Percentiles rank a stretch among this genome's conserved stretches.
phyloP scores from a whole-genome alignment of 2,113 vertebrate species.

The Cryptoleucopteryx plumbea region DNA sequence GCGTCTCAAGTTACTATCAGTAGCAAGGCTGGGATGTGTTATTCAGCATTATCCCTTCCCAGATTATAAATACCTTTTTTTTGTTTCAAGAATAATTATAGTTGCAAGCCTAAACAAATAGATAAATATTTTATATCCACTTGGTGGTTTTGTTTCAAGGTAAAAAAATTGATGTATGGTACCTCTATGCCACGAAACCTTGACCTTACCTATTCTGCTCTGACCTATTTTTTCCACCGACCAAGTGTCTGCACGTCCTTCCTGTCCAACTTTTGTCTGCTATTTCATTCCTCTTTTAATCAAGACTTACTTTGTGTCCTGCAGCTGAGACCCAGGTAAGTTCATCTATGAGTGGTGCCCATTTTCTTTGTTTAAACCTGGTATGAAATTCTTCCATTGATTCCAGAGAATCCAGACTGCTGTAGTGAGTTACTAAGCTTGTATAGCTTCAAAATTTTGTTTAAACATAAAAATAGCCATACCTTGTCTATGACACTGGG shows the following conservation, averaged over 20 bases:
- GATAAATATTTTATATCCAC: background rate
- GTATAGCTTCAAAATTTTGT: background rate
- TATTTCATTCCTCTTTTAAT: background rate
- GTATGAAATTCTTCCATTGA: background rate
- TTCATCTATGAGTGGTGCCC: background rate
- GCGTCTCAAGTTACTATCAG: fast-evolving
- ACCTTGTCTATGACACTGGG: background rate
- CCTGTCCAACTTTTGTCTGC: background rate
- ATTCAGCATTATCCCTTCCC: background rate
- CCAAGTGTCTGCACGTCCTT: fast-evolving
- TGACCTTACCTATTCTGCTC: background rate
- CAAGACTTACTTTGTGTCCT: background rate
- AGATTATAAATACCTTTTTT: background rate
- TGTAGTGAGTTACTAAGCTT: background rate
- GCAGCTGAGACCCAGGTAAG: background rate
- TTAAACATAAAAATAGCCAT: background rate
- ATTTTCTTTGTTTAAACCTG: background rate
- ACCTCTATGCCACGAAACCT: background rate
- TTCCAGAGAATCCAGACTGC: background rate
- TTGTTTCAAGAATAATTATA: background rate
- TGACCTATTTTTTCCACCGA: background rate
- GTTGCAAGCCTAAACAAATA: background rate
- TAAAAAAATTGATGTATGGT: background rate
- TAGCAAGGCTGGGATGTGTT: background rate
- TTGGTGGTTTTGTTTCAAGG: background rate